Conservation (phyloP, 2,797 vertebrate species). For the Arremon brunneinucha region DNA sequence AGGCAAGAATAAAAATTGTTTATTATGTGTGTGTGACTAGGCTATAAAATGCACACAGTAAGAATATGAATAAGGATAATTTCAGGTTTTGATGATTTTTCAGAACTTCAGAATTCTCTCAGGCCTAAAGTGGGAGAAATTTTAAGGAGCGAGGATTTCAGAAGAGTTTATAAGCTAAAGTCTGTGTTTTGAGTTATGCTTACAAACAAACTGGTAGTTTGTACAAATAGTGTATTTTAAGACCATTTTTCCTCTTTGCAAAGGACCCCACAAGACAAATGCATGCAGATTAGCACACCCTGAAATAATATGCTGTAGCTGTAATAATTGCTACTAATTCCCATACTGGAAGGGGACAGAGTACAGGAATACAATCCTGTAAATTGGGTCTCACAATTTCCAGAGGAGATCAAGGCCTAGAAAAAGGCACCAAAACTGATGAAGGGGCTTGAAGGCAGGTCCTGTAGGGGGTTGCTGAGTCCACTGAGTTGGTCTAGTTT, state of each 20-base stretch:
- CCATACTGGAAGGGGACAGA: not conserved
- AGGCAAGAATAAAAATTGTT: not conserved
- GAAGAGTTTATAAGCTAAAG: not conserved
- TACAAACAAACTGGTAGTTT: not conserved
- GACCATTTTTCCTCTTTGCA: not conserved
- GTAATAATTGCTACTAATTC: not conserved
- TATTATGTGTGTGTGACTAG: not conserved
- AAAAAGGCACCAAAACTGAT: not conserved
- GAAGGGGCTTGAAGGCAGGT: not conserved
- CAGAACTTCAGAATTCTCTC: not conserved
- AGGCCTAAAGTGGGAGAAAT: not conserved
- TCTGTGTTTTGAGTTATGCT: not conserved
- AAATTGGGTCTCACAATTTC: not conserved
- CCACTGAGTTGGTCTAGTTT: not conserved
- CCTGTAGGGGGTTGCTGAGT: rapidly evolving
- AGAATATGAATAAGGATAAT: constrained; percentile 1
- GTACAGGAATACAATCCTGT: not conserved
- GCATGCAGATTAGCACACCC: not conserved
- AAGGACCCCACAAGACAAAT: not conserved
- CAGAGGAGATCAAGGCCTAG: not conserved
- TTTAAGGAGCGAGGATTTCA: not conserved
- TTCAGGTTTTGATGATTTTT: constrained; percentile 12
- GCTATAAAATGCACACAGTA: not conserved
- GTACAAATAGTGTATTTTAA: not conserved
- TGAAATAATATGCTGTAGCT: not conserved